A percentile compares a stretch with the other conserved stretches of the same genome.
Conservation (phyloP, 2,113 vertebrate species). For the Rhinolophus sinicus region DNA sequence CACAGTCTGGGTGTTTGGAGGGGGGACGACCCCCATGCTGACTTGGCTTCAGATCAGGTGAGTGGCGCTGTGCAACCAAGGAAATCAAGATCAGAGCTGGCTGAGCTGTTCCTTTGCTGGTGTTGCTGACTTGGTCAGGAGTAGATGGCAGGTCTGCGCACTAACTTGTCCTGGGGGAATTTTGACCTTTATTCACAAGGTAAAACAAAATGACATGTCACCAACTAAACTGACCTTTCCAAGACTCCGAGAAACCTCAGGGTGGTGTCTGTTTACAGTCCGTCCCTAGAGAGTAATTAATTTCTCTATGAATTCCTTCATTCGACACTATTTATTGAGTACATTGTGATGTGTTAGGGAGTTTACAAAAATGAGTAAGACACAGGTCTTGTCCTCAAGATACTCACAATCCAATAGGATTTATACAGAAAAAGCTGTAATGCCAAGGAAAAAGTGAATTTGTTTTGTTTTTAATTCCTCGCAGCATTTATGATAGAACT, state of each 20-base stretch:
- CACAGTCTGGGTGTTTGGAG: conserved; percentile 90
- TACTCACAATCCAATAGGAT: background rate
- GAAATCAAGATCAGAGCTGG: background rate
- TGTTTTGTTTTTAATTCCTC: conserved; percentile 13
- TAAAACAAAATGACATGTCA: background rate
- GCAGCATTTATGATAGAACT: background rate
- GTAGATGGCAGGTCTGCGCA: background rate
- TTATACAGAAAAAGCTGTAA: background rate
- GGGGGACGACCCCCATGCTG: conserved; percentile 88
- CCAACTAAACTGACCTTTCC: background rate
- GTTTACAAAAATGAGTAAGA: background rate
- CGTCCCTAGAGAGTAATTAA: background rate
- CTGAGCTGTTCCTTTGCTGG: background rate
- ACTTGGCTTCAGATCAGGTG: conserved; percentile 90
- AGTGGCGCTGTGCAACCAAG: conserved; percentile 51
- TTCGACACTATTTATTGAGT: background rate
- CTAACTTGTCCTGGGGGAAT: background rate
- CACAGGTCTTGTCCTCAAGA: background rate
- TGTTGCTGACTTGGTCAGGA: background rate
- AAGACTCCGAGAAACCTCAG: background rate
- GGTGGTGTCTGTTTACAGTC: background rate
- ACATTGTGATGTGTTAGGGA: background rate
- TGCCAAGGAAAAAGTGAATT: background rate
- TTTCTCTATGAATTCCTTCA: background rate
- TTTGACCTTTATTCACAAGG: background rate